phyloP scores from a whole-genome alignment of 2,888 invertebrate genomes.

The Agonopterix alstromeriana region DNA sequence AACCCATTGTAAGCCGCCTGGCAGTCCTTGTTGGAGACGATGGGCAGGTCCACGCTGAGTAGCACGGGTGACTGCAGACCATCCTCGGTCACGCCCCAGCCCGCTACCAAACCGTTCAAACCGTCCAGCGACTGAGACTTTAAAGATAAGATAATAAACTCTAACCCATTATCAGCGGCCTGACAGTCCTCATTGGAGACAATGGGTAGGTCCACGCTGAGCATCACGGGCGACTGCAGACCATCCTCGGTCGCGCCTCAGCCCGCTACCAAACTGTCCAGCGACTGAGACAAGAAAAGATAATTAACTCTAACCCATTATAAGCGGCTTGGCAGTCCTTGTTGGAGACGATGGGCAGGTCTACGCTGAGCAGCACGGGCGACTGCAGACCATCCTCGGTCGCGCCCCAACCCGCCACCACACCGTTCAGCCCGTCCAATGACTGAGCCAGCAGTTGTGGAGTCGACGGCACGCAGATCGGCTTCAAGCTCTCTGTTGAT shows the following conservation, averaged over 20 bases:
- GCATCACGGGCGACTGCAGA: conserved; percentile 43
- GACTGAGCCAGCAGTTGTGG: conserved; percentile 24
- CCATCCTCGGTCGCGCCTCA: conserved; percentile 72
- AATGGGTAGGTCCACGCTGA: conserved; percentile 42
- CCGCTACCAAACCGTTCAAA: conserved; percentile 49
- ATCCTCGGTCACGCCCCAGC: conserved; percentile 72
- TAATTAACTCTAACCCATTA: conserved; percentile 28
- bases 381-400: conserved; percentile 56
- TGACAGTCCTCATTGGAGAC: conserved; percentile 17
- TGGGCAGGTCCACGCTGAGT: conserved; percentile 42
- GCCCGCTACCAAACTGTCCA: conserved; percentile 56
- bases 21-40: conserved; percentile 17
- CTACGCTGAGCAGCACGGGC: conserved; percentile 44
- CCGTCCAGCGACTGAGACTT: conserved; percentile 22
- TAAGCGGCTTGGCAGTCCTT: conserved; percentile 19
- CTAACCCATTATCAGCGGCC: conserved; percentile 35
- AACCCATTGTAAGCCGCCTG: conserved; percentile 35
- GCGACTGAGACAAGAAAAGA: conserved; percentile 10
- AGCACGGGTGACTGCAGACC: conserved; percentile 48
- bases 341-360: conserved; percentile 30
- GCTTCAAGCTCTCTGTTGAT: conserved; percentile 39
- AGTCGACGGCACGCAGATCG: conserved; percentile 65
- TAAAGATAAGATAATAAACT: neutral
- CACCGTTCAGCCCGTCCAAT: conserved; percentile 28
- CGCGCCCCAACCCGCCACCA: conserved; percentile 74